A percentile compares a stretch with the other conserved stretches of the same genome.
These are phyloP conservation scores for Shargacucullia verbasci DNA, from an alignment of 2,888 invertebrate genomes.

Conservation along the genomic window DNA sequence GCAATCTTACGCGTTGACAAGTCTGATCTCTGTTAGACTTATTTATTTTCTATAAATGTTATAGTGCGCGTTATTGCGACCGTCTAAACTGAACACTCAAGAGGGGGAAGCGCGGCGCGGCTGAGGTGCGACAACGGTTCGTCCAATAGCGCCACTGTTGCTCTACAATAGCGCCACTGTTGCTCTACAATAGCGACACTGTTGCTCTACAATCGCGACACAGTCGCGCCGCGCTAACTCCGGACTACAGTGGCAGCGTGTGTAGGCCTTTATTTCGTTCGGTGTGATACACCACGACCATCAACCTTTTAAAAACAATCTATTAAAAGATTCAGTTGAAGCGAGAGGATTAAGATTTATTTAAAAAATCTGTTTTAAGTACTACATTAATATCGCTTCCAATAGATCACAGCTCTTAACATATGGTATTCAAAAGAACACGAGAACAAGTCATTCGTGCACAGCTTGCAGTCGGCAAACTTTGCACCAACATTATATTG, in stretches of 20 bases:
- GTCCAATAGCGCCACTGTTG: neutral
- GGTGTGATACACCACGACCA: slow-evolving; percentile 37
- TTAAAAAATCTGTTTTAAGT: slow-evolving; percentile 35
- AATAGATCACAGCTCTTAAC: slow-evolving; percentile 35
- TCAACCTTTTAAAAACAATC: slow-evolving; percentile 11
- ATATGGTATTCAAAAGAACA: slow-evolving; percentile 14
- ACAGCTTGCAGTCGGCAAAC: slow-evolving; percentile 30
- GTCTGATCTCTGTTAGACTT: slow-evolving; percentile 1
- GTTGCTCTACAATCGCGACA: slow-evolving; percentile 20
- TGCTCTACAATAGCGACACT: slow-evolving; percentile 16
- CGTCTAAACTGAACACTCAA: slow-evolving; percentile 23
- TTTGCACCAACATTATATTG: slow-evolving; percentile 3
- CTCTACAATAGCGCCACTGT: slow-evolving; percentile 7
- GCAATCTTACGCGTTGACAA: slow-evolving; percentile 3
- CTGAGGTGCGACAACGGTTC: neutral
- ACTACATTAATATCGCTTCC: slow-evolving; percentile 30
- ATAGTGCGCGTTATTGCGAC: neutral
- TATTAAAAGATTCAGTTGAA: slow-evolving; percentile 19
- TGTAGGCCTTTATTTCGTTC: slow-evolving; percentile 58
- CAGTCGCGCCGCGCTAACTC: slow-evolving; percentile 15
- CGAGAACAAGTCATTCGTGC: slow-evolving; percentile 5
- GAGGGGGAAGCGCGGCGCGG: slow-evolving; percentile 4
- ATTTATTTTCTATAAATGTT: neutral
- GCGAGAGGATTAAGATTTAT: slow-evolving; percentile 2
- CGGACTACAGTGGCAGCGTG: slow-evolving; percentile 41